Evolutionary conservation across 2,797 vertebrate genomes (phyloP), one percentile per base, ranked within the genome.

Genomic region (Pseudochaenichthys georgianus): DNA sequence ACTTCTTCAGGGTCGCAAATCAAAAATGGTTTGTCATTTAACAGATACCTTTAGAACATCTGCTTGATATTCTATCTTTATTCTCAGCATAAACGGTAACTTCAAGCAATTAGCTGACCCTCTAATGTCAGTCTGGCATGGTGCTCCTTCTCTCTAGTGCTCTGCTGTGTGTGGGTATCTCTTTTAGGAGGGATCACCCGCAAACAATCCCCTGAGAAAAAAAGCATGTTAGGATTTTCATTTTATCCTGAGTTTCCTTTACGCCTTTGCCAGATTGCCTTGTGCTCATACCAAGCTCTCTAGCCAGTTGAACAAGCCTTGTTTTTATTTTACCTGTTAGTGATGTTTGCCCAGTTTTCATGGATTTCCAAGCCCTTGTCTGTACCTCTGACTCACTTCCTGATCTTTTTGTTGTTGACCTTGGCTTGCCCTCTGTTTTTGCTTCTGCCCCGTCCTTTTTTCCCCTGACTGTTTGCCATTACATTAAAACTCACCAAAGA

Each of bases 51-150:
- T 55, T 50, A 46, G 31, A 72, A 13, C 3, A 3, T 5, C 16
- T 34, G 21, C 23, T 50, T 28, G 38, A 62, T 53, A 13, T 6
- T 50, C 13, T 50, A 42, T 74, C 5, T 54, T 62, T 59, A 69
- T 69, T 69, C 38, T 38, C 19, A 41, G 42, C 19, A 62, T 45
- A 53, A 31, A 9, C 3, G 23, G 12, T 5, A 60, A 46, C 62
- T 57, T 46, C 42, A 10, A 70, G 51, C 50, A 11, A 41, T 50
- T 21, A 31, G 28, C 69, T 61, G 16, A 5, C 9, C 23, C 52
- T 54, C 13, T 31, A 54, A 38, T 38, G 0, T 38, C 34, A 38
- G 34, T 38, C 34, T 6, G 34, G 34, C 34, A 38, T 38, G 34
- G 34, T 38, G 8, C 34, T 9, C 34, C 34, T 38, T 6, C 43